Base-by-base conservation (phyloP, 2,888 invertebrate species). In the Metopia argyrocephala region DNA sequence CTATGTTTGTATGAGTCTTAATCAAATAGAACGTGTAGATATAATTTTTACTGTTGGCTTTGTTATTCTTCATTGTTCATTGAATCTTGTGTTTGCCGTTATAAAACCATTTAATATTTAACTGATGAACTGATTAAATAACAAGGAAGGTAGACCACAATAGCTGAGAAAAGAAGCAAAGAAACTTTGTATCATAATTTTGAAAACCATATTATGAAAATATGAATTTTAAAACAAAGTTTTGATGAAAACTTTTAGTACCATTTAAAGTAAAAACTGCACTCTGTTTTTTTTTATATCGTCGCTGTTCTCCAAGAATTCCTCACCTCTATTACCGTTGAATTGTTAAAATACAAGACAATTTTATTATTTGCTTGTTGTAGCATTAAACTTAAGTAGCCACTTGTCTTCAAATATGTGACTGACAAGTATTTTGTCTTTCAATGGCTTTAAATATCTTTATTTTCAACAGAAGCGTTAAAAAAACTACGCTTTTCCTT, bases 361-460 rank as follows among this genome's bases (percentile, higher is more conserved):
- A 38, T 28, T 21, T 6, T 28, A 20, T 27, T n/a, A 28, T 46
- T 59, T 45, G 12, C 12, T 46, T 23, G 7, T 28, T 28, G 46
- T 28, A 15, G 23, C 45, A 57, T 56, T 25, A 18, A 25, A 12
- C 23, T 23, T 23, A 57, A 57, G 57, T 23, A 48, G 48, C 46
- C 46, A 69, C 48, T 48, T 57, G 57, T 46, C 45, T 69, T 46
- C 59, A 21, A 59, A 28, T 59, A n/a, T 71, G 52, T 61, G 52
- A 52, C 52, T 45, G 70, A 70, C 59, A 70, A 59, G 61, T 31
- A 61, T 61, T 61, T n/a, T 61, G 31, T 61, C 61, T 71, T 61
- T 57, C 61, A 71, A 71, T 71, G 70, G 65, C 57, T 65, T n/a
- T 74, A 74, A 74, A 74, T 74, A 74, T 57, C 73, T 74, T 45